These are phyloP conservation scores for Heliconius erato DNA, from an alignment of 2,888 invertebrate genomes.

Conservation along the genomic window DNA sequence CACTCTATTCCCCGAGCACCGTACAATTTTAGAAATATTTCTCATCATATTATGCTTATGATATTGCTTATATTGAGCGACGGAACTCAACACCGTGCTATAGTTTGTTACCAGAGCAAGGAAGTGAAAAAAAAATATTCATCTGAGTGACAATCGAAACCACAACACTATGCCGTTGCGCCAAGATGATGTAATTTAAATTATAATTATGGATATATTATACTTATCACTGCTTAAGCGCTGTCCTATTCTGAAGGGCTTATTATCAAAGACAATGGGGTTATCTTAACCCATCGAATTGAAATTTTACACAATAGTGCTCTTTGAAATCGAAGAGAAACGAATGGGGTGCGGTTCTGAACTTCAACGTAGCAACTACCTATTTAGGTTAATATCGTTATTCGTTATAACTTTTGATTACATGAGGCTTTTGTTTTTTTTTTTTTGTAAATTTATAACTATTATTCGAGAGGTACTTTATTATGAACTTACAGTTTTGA, in stretches of 20 bases:
- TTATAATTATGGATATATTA: constrained; percentile 11
- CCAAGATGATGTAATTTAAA: neutral
- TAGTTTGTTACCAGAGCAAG: too few species aligned
- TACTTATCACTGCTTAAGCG: neutral
- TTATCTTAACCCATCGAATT: constrained; percentile 33
- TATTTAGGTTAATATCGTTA: neutral
- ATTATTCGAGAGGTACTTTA: neutral
- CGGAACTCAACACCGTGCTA: too few species aligned
- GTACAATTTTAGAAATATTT: neutral
- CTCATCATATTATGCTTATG: too few species aligned
- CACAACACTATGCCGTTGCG: neutral
- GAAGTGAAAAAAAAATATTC: too few species aligned
- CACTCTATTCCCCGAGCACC: neutral
- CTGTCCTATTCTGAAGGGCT: neutral
- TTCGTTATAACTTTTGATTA: neutral
- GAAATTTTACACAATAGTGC: constrained; percentile 37
- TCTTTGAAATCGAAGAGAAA: constrained; percentile 35
- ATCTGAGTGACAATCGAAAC: neutral
- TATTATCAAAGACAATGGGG: constrained; percentile 32
- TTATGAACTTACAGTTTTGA: too few species aligned
- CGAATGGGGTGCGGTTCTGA: constrained; percentile 17
- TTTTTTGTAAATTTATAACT: neutral
- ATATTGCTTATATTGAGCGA: too few species aligned
- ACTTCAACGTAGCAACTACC: neutral
- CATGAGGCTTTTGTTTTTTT: neutral